Evolutionary conservation across 2,888 invertebrate species (phyloP).

Genomic region (Drosophila limbata): DNA sequence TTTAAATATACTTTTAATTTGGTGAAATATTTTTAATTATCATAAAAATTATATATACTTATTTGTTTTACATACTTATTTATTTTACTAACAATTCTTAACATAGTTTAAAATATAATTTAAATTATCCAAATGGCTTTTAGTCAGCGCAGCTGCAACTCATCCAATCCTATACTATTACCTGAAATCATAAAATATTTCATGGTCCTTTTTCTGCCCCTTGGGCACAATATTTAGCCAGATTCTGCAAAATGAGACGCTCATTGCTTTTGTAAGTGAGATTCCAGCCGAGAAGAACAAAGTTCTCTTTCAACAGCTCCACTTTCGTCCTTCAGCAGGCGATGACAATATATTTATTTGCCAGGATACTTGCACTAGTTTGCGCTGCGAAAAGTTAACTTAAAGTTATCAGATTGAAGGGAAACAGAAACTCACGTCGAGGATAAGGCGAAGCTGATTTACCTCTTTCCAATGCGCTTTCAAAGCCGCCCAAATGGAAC

Average conservation of each 20-base stretch:
- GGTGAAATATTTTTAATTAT: too few relatives aligned
- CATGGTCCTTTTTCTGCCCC: neutral
- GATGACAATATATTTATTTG: slow-evolving; percentile 1
- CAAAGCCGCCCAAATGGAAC: slow-evolving; percentile 4
- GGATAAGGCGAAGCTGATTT: neutral
- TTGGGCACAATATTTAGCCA: neutral
- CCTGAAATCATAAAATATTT: neutral
- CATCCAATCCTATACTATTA: neutral
- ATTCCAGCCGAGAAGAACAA: neutral
- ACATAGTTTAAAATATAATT: too few relatives aligned
- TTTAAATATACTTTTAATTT: too few relatives aligned
- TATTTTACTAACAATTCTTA: too few relatives aligned
- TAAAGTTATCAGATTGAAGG: slow-evolving; percentile 2
- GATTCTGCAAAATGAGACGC: neutral
- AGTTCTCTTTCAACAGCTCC: neutral
- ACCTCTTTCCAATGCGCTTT: slow-evolving; percentile 5
- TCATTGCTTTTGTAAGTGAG: neutral
- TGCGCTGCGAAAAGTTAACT: neutral
- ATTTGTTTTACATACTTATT: too few relatives aligned
- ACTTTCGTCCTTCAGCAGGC: too few relatives aligned
- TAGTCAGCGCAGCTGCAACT: too few relatives aligned
- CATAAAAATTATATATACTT: too few relatives aligned
- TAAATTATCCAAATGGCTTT: too few relatives aligned
- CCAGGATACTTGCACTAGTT: neutral
- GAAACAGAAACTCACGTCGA: neutral